Conservation (phyloP, 2,888 invertebrate genomes). For the Congeria kusceri region DNA sequence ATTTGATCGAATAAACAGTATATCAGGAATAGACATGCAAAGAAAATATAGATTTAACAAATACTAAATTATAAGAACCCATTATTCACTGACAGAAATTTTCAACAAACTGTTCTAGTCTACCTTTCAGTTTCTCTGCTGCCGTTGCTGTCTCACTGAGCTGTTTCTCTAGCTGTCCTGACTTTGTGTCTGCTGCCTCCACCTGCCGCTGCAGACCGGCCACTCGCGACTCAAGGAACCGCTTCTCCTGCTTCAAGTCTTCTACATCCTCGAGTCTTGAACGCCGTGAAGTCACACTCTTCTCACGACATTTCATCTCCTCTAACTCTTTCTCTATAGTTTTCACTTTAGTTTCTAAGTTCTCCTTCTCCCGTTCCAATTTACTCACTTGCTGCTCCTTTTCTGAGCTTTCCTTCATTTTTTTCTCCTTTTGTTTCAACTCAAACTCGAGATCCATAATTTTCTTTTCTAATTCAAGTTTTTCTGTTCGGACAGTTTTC, state of each 20-base stretch:
- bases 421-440: conserved; percentile 58
- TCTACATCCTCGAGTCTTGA: conserved; percentile 80
- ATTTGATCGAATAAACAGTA: too few relatives aligned
- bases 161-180: conserved; percentile 83
- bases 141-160: conserved; percentile 78
- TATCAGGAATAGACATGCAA: too few relatives aligned
- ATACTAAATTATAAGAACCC: too few relatives aligned
- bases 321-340: conserved; percentile 83
- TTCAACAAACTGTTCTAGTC: too few relatives aligned
- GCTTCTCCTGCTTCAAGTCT: conserved; percentile 83
- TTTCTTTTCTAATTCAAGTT: conserved; percentile 63
- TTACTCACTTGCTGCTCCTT: conserved; percentile 52
- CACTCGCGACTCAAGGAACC: conserved; percentile 54
- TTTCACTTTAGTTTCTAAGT: conserved; percentile 82
- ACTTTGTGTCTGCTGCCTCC: conserved; percentile 79
- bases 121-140: conserved; percentile 50
- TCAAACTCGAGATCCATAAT: conserved; percentile 57
- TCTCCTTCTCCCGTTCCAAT: conserved; percentile 85
- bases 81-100: too few relatives aligned
- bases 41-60: too few relatives aligned
- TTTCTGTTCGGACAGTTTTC: conserved; percentile 55
- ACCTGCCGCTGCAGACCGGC: conserved; percentile 57
- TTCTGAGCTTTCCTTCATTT: conserved; percentile 58
- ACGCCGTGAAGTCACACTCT: conserved; percentile 41
- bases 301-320: conserved; percentile 64